Evolutionary conservation across 2,888 invertebrate genomes (phyloP).

Genomic region (Melanotus villosus): DNA sequence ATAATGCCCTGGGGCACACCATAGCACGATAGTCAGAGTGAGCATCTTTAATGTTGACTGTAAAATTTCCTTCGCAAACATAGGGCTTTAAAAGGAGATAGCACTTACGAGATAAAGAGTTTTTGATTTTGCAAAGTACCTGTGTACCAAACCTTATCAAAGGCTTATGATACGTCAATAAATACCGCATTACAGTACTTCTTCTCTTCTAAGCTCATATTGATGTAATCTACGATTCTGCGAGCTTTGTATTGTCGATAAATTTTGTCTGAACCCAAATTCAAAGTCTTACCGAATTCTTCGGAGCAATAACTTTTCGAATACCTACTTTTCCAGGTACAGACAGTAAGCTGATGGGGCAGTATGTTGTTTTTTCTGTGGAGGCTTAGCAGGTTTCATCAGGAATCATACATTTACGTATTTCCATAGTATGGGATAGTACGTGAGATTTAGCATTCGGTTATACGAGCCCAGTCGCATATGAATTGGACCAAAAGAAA

Average conservation of each 20-base stretch:
- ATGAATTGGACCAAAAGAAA: too few species aligned
- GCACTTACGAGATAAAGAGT: too few species aligned
- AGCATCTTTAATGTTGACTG: too few species aligned
- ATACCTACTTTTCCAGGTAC: not conserved
- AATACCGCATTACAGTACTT: too few species aligned
- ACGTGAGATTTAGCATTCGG: not conserved
- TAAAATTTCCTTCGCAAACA: not conserved
- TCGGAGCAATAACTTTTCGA: too few species aligned
- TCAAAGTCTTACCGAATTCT: not conserved
- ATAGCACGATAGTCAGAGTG: too few species aligned
- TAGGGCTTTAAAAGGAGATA: not conserved
- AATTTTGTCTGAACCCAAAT: not conserved
- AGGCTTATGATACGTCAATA: too few species aligned
- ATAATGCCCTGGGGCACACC: too few species aligned
- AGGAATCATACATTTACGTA: not conserved
- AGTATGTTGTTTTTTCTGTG: not conserved
- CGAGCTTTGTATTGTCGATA: not conserved
- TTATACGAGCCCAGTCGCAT: too few species aligned
- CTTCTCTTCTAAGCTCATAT: too few species aligned
- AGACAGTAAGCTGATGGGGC: not conserved
- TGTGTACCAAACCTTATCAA: not conserved
- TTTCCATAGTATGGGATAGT: not conserved
- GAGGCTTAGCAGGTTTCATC: not conserved
- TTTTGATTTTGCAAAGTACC: too few species aligned
- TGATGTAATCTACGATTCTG: too few species aligned